Percentiles rank a stretch among this genome's conserved stretches.
phyloP scores from a whole-genome alignment of 2,888 invertebrate species.

The Hybos culiciformis region DNA sequence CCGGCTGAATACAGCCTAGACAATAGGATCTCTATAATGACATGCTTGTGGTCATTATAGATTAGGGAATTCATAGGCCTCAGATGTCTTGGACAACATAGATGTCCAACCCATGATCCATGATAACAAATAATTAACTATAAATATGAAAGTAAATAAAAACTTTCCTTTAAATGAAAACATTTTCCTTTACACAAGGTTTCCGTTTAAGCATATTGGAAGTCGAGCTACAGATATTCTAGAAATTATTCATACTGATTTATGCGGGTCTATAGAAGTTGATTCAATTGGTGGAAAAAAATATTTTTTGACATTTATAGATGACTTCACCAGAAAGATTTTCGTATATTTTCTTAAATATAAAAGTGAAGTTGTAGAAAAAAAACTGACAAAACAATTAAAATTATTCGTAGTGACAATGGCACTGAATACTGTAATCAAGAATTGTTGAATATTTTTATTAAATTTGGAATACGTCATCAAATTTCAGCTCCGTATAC shows the following conservation, averaged over 20 bases:
- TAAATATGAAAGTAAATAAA: too few species aligned
- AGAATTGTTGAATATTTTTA: background rate
- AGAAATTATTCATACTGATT: slow-evolving; percentile 12
- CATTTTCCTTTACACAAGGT: too few species aligned
- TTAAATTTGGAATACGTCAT: background rate
- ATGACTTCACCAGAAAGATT: background rate
- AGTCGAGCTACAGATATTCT: slow-evolving; percentile 9
- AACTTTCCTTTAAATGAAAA: too few species aligned
- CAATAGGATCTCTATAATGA: too few species aligned
- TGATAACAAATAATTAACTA: too few species aligned
- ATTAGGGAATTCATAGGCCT: too few species aligned
- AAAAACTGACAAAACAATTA: background rate
- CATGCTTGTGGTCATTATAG: too few species aligned
- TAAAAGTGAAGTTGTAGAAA: background rate
- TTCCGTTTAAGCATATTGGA: slow-evolving; percentile 8
- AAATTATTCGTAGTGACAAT: background rate
- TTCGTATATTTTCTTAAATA: background rate
- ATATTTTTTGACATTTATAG: slow-evolving; percentile 10
- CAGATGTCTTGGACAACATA: too few species aligned
- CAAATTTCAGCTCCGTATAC: background rate
- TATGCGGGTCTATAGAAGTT: slow-evolving; percentile 13
- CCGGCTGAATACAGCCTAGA: too few species aligned
- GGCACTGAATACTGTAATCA: background rate
- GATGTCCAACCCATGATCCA: too few species aligned
- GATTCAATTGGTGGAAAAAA: slow-evolving; percentile 13